These are phyloP conservation scores for Cochlearius cochlearius DNA, from an alignment of 2,113 vertebrate species.

Conservation along the genomic window DNA sequence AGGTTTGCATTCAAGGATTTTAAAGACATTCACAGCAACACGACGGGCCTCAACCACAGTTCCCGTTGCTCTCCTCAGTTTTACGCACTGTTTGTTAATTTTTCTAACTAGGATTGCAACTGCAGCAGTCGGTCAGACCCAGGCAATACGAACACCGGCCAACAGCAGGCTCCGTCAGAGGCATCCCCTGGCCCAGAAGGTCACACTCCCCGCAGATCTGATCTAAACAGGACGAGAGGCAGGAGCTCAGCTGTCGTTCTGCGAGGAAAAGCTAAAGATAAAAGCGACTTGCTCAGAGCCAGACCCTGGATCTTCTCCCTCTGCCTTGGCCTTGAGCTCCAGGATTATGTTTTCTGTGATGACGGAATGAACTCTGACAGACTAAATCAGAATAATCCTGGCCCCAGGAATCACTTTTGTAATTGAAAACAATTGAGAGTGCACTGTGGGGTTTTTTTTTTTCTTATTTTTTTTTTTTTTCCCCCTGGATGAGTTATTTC, in stretches of 20 bases:
- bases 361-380: neutral
- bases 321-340: neutral
- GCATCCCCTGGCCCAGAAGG: neutral
- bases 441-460: neutral
- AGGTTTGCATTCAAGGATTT: neutral
- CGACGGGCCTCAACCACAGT: neutral
- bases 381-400: neutral
- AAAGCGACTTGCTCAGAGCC: neutral
- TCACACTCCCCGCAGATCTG: neutral
- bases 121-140: neutral
- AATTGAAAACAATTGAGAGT: neutral
- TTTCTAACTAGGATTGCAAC: neutral
- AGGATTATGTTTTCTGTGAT: neutral
- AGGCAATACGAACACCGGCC: neutral
- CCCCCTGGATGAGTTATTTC: neutral
- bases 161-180: neutral
- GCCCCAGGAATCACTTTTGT: neutral
- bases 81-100: accelerated
- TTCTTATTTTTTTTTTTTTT: too few relatives aligned
- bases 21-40: neutral
- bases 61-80: neutral
- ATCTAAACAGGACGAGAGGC: neutral
- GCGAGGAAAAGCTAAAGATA: neutral
- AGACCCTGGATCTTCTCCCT: neutral
- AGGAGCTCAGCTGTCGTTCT: neutral